phyloP scores from a whole-genome alignment of 2,888 invertebrate genomes.

The Plebejus melissa region DNA sequence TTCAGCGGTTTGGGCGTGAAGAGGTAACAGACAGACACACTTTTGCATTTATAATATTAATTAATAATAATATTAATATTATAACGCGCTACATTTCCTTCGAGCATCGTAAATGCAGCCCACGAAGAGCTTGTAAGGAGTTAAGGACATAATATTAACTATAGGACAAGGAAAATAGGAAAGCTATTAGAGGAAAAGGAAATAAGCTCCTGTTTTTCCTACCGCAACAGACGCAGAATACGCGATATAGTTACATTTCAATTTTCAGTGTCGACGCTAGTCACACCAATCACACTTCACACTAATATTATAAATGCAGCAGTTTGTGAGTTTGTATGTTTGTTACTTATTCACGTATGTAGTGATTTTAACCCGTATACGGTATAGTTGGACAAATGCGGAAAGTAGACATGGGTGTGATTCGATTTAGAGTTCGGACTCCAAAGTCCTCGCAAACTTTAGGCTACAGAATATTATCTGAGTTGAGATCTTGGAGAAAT shows the following conservation, averaged over 20 bases:
- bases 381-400: background rate
- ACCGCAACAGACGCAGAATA: background rate
- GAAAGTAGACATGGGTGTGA: background rate
- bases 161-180: background rate
- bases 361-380: background rate
- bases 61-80: too few species aligned
- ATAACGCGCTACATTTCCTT: background rate
- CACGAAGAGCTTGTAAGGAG: background rate
- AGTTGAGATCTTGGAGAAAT: background rate
- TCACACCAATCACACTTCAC: background rate
- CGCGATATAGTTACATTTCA: background rate
- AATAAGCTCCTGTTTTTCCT: background rate
- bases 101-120: background rate
- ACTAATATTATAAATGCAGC: too few species aligned
- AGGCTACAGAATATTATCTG: too few species aligned
- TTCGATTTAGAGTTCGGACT: too few species aligned
- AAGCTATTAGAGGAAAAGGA: background rate
- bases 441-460: too few species aligned
- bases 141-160: too few species aligned
- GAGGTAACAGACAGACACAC: too few species aligned
- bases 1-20: too few species aligned
- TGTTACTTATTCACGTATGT: too few species aligned
- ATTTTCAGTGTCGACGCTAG: background rate
- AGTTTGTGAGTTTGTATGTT: too few species aligned
- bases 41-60: too few species aligned